These are phyloP conservation scores for Perodicticus potto DNA, from an alignment of 2,797 vertebrate species.

Conservation along the genomic window DNA sequence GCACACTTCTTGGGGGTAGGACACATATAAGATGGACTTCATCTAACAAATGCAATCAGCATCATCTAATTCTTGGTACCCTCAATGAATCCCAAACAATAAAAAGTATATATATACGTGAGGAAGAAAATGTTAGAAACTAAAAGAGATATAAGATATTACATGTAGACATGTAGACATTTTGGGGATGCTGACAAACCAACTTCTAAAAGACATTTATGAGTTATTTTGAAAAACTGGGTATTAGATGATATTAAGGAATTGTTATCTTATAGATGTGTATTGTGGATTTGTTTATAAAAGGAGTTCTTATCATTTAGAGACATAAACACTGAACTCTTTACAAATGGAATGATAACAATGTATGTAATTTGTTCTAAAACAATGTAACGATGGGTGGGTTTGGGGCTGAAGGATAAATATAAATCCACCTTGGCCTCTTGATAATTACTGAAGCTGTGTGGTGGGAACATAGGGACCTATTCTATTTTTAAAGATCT, in stretches of 20 bases:
- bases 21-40: too few relatives aligned
- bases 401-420: not conserved
- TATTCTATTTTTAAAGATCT: not conserved
- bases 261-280: not conserved
- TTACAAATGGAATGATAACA: not conserved
- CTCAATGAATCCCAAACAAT: too few relatives aligned
- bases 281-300: not conserved
- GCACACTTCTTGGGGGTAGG: too few relatives aligned
- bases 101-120: too few relatives aligned
- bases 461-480: not conserved
- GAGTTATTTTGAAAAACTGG: not conserved
- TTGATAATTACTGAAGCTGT: not conserved
- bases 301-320: not conserved
- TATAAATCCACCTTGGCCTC: not conserved
- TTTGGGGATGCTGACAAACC: not conserved
- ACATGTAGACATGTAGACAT: not conserved
- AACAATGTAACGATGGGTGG: not conserved
- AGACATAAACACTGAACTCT: not conserved
- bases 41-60: too few relatives aligned
- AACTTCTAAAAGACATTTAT: not conserved
- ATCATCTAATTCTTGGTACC: too few relatives aligned
- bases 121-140: not conserved
- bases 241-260: not conserved
- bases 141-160: not conserved
- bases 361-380: not conserved